Evolutionary conservation across 2,888 invertebrate species (phyloP).

Genomic region (Cremastobaeus sp.): DNA sequence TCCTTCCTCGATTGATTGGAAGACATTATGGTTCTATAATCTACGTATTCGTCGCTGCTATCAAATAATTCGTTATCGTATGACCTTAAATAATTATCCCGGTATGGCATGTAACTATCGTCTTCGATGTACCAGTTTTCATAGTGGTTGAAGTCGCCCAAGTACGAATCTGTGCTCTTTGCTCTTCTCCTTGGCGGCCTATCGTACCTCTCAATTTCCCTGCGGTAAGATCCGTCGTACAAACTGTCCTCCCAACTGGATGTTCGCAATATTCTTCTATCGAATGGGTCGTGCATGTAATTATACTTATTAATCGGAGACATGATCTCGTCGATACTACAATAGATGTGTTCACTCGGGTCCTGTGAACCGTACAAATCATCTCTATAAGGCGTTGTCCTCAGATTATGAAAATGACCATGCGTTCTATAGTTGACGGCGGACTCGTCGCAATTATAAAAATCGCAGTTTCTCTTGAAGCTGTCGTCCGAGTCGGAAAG

Average conservation of each 20-base stretch:
- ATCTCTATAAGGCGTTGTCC: slow-evolving; percentile 64
- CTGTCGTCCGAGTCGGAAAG: slow-evolving; percentile 63
- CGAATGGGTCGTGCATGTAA: slow-evolving; percentile 66
- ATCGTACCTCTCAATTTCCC: slow-evolving; percentile 8
- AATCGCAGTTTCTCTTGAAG: slow-evolving; percentile 65
- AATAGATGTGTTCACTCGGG: slow-evolving; percentile 73
- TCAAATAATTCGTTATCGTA: slow-evolving; percentile 56
- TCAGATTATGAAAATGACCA: slow-evolving; percentile 64
- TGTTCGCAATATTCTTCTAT: slow-evolving; percentile 65
- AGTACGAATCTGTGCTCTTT: slow-evolving; percentile 72
- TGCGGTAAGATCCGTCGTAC: slow-evolving; percentile 31
- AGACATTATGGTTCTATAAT: slow-evolving; percentile 50
- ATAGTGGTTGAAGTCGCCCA: slow-evolving; percentile 67
- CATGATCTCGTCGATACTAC: slow-evolving; percentile 82
- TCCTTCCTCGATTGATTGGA: slow-evolving; percentile 44
- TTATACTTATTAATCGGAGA: slow-evolving; percentile 63
- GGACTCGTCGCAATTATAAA: slow-evolving; percentile 60
- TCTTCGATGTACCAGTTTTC: slow-evolving; percentile 66
- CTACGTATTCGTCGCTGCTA: slow-evolving; percentile 50
- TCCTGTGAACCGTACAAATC: slow-evolving; percentile 62
- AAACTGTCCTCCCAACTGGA: slow-evolving; percentile 52
- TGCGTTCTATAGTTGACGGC: slow-evolving; percentile 46
- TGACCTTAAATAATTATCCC: slow-evolving; percentile 44
- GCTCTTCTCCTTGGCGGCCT: slow-evolving; percentile 65
- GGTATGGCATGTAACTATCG: slow-evolving; percentile 56